Evolutionary conservation across 2,113 vertebrate genomes (phyloP).

Genomic region (Phocoena phocoena): DNA sequence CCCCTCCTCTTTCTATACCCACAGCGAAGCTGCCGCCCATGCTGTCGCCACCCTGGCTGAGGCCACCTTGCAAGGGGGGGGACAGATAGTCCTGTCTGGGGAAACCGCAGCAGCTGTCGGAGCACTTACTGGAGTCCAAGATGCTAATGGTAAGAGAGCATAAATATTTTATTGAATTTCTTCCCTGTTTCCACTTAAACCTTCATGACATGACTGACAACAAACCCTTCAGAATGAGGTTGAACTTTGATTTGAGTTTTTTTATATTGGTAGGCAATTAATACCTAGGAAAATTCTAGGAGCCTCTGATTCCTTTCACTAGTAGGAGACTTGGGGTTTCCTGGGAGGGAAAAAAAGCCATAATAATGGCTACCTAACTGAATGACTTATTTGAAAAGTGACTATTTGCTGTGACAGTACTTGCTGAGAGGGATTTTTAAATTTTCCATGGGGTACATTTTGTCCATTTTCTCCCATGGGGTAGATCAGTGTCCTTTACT

Average conservation of each 20-base stretch:
- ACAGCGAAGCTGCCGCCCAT: constrained; percentile 97
- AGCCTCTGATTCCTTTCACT: constrained; percentile 24
- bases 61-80: constrained; percentile 97
- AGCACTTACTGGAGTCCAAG: constrained; percentile 96
- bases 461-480: neutral
- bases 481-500: neutral
- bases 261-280: constrained; percentile 26
- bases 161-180: constrained; percentile 61
- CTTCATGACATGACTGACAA: constrained; percentile 28
- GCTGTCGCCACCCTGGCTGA: constrained; percentile 97
- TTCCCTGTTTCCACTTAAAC: constrained; percentile 66
- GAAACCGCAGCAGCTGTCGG: constrained; percentile 98
- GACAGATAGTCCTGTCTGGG: constrained; percentile 96
- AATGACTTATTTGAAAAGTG: constrained; percentile 4
- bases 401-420: neutral
- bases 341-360: neutral
- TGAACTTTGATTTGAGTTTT: constrained; percentile 55
- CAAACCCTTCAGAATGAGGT: constrained; percentile 39
- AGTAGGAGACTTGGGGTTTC: neutral
- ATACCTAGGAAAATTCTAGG: constrained; percentile 3
- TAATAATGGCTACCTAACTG: neutral
- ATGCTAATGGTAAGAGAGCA: constrained; percentile 89
- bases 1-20: constrained; percentile 21
- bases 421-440: constrained; percentile 3
- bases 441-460: neutral